Conservation (phyloP, 1,140 invertebrate species). For the Paracyclopina nana region DNA sequence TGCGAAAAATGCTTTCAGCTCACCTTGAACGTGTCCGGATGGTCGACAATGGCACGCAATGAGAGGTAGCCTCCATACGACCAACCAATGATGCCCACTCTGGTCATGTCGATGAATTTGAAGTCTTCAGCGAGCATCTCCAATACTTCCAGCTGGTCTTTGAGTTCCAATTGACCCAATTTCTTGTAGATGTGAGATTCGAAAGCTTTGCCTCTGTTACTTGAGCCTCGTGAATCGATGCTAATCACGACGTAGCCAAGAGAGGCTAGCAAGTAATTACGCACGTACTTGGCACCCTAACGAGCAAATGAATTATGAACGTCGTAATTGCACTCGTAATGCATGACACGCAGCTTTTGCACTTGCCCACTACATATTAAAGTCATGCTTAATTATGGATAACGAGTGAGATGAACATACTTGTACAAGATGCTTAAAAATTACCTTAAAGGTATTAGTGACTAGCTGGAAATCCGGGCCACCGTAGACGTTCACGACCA, state of each 20-base stretch:
- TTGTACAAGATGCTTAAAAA: too few relatives aligned
- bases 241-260: conserved; percentile 88
- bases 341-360: too few relatives aligned
- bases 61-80: conserved; percentile 87
- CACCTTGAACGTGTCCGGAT: conserved; percentile 56
- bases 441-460: conserved; percentile 80
- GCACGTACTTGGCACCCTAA: conserved; percentile 67
- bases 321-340: too few relatives aligned
- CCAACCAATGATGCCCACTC: conserved; percentile 93
- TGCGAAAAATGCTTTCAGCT: background rate
- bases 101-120: conserved; percentile 68
- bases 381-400: background rate
- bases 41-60: conserved; percentile 59
- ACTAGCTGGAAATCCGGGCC: conserved; percentile 94
- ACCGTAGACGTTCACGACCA: conserved; percentile 88
- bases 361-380: background rate
- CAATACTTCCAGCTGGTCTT: conserved; percentile 88
- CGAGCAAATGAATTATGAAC: conserved; percentile 19
- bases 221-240: conserved; percentile 83
- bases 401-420: too few relatives aligned
- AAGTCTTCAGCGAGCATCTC: conserved; percentile 32
- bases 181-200: conserved; percentile 66
- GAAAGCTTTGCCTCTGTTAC: conserved; percentile 72
- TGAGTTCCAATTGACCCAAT: conserved; percentile 79
- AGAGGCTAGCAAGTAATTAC: conserved; percentile 85